Evolutionary conservation across 2,888 invertebrate species (phyloP).

Genomic region (Proisotoma minuta): DNA sequence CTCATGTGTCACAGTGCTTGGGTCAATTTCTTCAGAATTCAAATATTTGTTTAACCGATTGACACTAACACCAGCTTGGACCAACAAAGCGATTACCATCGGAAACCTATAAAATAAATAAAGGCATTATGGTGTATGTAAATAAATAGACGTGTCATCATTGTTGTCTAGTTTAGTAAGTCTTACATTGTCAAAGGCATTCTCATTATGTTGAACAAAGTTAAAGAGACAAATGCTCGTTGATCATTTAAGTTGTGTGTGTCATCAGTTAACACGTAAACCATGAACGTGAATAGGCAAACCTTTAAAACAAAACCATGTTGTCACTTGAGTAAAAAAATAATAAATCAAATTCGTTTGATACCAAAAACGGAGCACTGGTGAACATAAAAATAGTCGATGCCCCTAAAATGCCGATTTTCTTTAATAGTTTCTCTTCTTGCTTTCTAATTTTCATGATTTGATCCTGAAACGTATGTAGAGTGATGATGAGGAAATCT

Average conservation of each 20-base stretch:
- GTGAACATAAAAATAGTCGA: constrained; percentile 54
- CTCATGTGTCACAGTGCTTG: constrained; percentile 48
- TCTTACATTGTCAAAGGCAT: constrained; percentile 61
- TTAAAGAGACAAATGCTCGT: constrained; percentile 79
- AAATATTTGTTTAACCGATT: constrained; percentile 55
- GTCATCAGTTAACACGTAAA: constrained; percentile 66
- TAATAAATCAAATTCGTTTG: too few species aligned
- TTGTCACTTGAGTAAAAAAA: background rate
- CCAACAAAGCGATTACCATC: constrained; percentile 20
- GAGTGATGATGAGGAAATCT: too few species aligned
- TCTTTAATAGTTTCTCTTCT: constrained; percentile 52
- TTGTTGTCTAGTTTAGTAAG: too few species aligned
- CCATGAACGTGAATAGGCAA: constrained; percentile 72
- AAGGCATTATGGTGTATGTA: background rate
- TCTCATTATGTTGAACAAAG: constrained; percentile 80
- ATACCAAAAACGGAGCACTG: constrained; percentile 55
- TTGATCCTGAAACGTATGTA: constrained; percentile 31
- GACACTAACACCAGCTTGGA: constrained; percentile 53
- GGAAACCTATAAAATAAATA: constrained; percentile 21
- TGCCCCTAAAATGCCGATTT: constrained; percentile 51
- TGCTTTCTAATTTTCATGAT: constrained; percentile 50
- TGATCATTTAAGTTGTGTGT: constrained; percentile 70
- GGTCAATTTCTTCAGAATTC: constrained; percentile 54
- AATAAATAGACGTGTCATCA: too few species aligned
- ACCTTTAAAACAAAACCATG: constrained; percentile 7